Evolutionary conservation across 2,113 vertebrate genomes (phyloP), one percentile per base, ranked within the genome.

Genomic region (Stigmatopora nigra): DNA sequence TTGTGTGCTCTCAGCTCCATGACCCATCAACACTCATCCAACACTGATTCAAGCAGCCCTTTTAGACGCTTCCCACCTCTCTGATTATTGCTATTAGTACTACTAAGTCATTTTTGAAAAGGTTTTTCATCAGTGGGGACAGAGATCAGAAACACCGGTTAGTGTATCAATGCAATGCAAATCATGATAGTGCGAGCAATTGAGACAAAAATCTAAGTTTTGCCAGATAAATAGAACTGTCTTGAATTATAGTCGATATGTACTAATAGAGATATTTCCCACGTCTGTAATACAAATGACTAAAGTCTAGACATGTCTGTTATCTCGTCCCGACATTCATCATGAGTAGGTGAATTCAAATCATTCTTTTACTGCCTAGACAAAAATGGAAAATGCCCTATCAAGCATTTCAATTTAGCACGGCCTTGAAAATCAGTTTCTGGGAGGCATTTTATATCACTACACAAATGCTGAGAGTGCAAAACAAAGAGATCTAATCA

Each of bases 371-470:
- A 4, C 38, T 7, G 38, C 38, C 38, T 8, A 41, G 7, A 41
- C 38, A 41, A 19, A 51, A 51, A 51, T 19, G 38, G 5, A 16
- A 51, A 16, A n/a, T 51, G 65, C 69, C 69, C 58, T 74, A 72
- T 85, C 65, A 0, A 75, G 73, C 70, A 72, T 76, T 77, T 78
- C 74, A 81, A 82, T 82, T 77, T 85, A 82, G 68, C 13, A 16
- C 72, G 58, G 77, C 72, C 77, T 75, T 71, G 65, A 70, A 79
- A 77, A 72, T 60, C 67, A 70, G 38, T 65, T 65, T 52, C 67
- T 71, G 65, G 71, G 72, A 41, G 38, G 38, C 38, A 7, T 41
- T 41, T 41, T 41, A 41, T 41, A 41, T 41, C 9, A 10, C 38
- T 41, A 41, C 38, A 41, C 41, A 76, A 76, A 76, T 51, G 55